Evolutionary conservation across 1,140 invertebrate species (phyloP).

Genomic region (Pogonognathellus flavescens): DNA sequence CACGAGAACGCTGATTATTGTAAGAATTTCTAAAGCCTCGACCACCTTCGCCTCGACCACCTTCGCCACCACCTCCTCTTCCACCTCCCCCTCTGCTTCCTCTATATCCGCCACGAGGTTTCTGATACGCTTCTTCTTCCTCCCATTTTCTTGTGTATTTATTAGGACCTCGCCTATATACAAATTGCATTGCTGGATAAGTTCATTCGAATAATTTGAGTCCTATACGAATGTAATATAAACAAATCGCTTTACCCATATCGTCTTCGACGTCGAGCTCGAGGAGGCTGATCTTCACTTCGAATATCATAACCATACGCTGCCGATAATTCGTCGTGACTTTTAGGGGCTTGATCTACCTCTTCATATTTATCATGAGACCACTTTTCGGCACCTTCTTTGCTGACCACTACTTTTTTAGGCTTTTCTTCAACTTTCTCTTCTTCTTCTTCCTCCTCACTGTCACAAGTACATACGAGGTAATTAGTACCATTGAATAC

Average conservation of each 20-base stretch:
- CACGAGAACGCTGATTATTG: slow-evolving; percentile 7
- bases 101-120: slow-evolving; percentile 62
- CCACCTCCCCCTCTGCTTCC: slow-evolving; percentile 57
- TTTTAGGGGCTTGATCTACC: slow-evolving; percentile 86
- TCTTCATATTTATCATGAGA: slow-evolving; percentile 91
- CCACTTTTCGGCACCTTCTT: slow-evolving; percentile 83
- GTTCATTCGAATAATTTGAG: neutral
- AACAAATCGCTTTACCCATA: slow-evolving; percentile 78
- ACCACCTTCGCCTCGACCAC: slow-evolving; percentile 46
- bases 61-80: slow-evolving; percentile 51
- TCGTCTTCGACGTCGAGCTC: slow-evolving; percentile 84
- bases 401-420: slow-evolving; percentile 69
- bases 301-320: slow-evolving; percentile 96
- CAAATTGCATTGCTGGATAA: neutral
- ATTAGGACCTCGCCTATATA: slow-evolving; percentile 83
- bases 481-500: neutral
- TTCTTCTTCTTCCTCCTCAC: slow-evolving; percentile 58
- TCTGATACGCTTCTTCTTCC: slow-evolving; percentile 85
- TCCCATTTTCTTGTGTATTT: slow-evolving; percentile 94
- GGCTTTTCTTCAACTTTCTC: slow-evolving; percentile 62
- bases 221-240: slow-evolving; percentile 6
- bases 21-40: slow-evolving; percentile 16
- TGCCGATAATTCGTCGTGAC: slow-evolving; percentile 85
- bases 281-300: slow-evolving; percentile 89
- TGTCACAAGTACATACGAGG: neutral